Evolutionary conservation across 2,113 vertebrate genomes (phyloP).

Genomic region (Sakesphorus luctuosus): DNA sequence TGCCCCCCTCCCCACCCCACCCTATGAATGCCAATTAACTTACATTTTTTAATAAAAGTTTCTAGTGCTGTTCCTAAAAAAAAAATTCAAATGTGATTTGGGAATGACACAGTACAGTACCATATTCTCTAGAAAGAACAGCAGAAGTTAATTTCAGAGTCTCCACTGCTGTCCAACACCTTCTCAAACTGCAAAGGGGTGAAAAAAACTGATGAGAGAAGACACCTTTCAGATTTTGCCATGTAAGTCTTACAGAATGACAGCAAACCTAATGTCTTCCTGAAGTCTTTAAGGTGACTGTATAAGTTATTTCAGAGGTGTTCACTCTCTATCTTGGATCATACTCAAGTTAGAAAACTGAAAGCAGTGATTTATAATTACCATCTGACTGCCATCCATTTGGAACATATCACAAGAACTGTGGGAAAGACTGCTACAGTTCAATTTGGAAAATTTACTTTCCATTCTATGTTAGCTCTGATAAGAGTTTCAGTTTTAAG

Average conservation of each 20-base stretch:
- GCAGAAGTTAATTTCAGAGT: not conserved
- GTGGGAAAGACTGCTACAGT: not conserved
- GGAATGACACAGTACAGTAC: not conserved
- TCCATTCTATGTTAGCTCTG: not conserved
- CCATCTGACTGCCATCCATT: not conserved
- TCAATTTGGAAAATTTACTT: slow-evolving; percentile 41
- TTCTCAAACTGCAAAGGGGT: not conserved
- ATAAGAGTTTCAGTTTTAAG: not conserved
- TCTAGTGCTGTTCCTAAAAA: not conserved
- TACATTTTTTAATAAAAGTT: not conserved
- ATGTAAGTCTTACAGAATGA: not conserved
- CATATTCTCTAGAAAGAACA: not conserved
- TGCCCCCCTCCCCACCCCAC: accelerated
- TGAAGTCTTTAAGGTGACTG: slow-evolving; percentile 3
- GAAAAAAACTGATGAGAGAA: slow-evolving; percentile 3
- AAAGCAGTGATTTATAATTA: slow-evolving; percentile 36
- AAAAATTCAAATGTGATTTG: not conserved
- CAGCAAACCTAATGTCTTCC: not conserved
- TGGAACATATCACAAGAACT: slow-evolving; percentile 3
- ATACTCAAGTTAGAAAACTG: slow-evolving; percentile 1
- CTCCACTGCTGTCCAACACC: not conserved
- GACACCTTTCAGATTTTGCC: not conserved
- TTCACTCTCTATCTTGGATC: slow-evolving; percentile 1
- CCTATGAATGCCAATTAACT: not conserved
- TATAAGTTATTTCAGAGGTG: slow-evolving; percentile 19